Conservation (phyloP, 2,113 vertebrate species). For the Lynx canadensis region DNA sequence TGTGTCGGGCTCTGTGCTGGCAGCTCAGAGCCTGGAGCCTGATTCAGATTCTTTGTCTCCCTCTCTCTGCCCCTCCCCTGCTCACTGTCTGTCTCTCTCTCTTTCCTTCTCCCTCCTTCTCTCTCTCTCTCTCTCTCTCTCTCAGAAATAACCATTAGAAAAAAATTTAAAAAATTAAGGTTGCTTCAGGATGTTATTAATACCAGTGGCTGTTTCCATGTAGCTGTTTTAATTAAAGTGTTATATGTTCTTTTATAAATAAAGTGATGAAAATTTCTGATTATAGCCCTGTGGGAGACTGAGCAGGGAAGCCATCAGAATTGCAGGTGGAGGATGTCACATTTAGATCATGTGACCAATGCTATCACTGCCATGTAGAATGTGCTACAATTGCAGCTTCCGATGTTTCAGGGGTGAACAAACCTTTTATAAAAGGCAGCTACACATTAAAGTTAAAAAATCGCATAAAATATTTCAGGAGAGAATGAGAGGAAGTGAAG, state of each 20-base stretch:
- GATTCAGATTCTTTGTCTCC: too few relatives aligned
- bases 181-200: not conserved
- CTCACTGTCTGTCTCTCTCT: too few relatives aligned
- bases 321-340: not conserved
- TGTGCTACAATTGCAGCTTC: not conserved
- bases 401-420: not conserved
- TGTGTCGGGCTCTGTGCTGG: too few relatives aligned
- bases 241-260: not conserved
- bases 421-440: not conserved
- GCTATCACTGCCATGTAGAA: accelerated
- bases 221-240: slow-evolving; percentile 22
- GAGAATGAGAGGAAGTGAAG: not conserved
- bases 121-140: too few relatives aligned
- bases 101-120: too few relatives aligned
- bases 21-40: too few relatives aligned
- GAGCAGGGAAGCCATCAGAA: not conserved
- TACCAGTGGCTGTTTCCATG: not conserved
- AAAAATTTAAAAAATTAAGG: not conserved
- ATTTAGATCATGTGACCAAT: not conserved
- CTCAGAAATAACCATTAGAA: too few relatives aligned
- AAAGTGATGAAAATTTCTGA: not conserved
- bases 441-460: not conserved
- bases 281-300: not conserved
- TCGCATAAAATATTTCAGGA: not conserved
- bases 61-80: too few relatives aligned